phyloP scores from a whole-genome alignment of 1,140 invertebrate species.

The Neotoxoptera formosana region DNA sequence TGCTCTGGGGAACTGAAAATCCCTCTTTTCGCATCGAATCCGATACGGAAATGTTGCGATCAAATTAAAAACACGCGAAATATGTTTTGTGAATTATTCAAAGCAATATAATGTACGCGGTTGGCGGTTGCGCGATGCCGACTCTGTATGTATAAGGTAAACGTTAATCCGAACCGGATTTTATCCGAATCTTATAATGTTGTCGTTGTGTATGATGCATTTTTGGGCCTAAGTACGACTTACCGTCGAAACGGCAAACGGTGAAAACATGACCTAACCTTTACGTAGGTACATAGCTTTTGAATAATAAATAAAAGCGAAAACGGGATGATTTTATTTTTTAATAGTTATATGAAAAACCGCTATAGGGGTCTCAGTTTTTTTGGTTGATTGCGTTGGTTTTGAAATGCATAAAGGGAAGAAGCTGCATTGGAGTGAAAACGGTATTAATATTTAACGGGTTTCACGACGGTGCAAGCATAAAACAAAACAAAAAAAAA shows the following conservation, averaged over 20 bases:
- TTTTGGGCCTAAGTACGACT: background rate
- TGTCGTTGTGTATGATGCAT: background rate
- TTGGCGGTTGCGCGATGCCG: background rate
- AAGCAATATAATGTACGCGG: conserved; percentile 4
- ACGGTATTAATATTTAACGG: conserved; percentile 45
- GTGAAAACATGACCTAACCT: background rate
- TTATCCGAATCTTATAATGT: background rate
- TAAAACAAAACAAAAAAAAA: conserved; percentile 25
- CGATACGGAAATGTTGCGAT: conserved; percentile 35
- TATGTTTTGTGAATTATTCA: conserved; percentile 30
- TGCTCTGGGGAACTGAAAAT: conserved; percentile 16
- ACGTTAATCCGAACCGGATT: background rate
- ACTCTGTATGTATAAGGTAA: background rate
- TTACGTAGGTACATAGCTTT: background rate
- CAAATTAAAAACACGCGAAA: conserved; percentile 36
- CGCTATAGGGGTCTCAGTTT: conserved; percentile 15
- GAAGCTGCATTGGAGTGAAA: conserved; percentile 33
- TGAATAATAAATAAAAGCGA: conserved; percentile 41
- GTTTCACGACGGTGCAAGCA: background rate
- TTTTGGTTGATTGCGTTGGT: background rate
- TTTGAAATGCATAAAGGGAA: conserved; percentile 1
- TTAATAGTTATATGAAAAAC: background rate
- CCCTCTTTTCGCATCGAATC: background rate
- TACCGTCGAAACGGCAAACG: background rate
- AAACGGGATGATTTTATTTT: conserved; percentile 16